Conservation (phyloP, 2,797 vertebrate genomes). For the Melopsittacus undulatus region DNA sequence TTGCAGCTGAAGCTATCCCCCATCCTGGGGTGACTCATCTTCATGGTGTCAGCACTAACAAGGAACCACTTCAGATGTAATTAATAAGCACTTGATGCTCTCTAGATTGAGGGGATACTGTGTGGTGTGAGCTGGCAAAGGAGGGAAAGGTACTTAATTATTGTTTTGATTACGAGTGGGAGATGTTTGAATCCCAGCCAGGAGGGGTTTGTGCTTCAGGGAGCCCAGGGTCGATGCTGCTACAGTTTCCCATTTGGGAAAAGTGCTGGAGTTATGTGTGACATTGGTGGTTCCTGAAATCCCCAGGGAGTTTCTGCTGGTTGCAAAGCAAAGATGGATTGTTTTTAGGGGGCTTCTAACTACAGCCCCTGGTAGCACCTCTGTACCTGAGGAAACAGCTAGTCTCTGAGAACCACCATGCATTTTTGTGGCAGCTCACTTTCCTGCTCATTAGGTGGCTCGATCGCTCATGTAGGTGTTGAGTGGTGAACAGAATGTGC, state of each 20-base stretch:
- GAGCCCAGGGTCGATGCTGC: rapidly evolving
- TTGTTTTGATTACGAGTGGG: neutral
- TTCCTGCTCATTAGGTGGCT: neutral
- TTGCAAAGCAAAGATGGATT: neutral
- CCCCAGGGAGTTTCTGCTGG: neutral
- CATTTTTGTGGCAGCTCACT: rapidly evolving
- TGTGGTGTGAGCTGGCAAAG: neutral
- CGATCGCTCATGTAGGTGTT: rapidly evolving
- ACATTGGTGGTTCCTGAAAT: neutral
- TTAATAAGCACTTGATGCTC: constrained; percentile 60
- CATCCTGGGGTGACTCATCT: neutral
- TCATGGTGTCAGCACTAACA: neutral
- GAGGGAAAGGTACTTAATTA: constrained; percentile 25
- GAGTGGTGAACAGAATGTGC: rapidly evolving
- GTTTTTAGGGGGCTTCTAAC: neutral
- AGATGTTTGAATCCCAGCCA: neutral
- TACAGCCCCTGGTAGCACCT: neutral
- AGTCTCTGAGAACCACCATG: neutral
- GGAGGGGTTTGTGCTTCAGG: neutral
- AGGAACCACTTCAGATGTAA: constrained; percentile 38
- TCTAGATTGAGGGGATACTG: constrained; percentile 29
- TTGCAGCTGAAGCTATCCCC: neutral
- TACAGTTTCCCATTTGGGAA: rapidly evolving
- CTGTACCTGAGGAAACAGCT: neutral
- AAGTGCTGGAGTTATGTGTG: neutral